Evolutionary conservation across 2,797 vertebrate genomes (phyloP).

Genomic region (Arremon aurantiirostris): DNA sequence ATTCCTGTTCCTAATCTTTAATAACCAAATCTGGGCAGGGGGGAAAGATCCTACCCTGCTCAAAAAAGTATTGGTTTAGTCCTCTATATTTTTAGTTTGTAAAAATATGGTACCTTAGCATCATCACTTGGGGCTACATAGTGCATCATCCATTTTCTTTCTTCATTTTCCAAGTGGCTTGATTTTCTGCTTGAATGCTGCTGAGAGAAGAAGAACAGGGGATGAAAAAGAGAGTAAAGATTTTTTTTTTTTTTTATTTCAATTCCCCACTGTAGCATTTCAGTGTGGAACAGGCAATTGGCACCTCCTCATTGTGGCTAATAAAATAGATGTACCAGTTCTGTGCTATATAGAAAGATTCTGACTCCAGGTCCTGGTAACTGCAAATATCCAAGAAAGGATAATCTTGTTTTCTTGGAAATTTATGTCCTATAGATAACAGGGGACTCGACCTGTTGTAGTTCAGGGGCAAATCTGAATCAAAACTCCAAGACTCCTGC

Average conservation of each 20-base stretch:
- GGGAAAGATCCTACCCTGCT: not conserved
- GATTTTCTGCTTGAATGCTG: slow-evolving; percentile 9
- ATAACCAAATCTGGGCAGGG: not conserved
- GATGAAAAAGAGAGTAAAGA: not conserved
- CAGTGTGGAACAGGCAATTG: not conserved
- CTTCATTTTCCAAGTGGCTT: not conserved
- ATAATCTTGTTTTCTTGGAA: not conserved
- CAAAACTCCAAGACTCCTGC: not conserved
- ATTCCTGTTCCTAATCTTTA: not conserved
- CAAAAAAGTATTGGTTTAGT: not conserved
- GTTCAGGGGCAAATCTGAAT: not conserved
- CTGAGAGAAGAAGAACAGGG: not conserved
- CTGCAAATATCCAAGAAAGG: not conserved
- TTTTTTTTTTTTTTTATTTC: not conserved
- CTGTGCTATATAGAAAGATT: not conserved
- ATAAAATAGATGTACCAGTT: not conserved
- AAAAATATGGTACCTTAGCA: slow-evolving; percentile 32
- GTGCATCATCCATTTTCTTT: not conserved
- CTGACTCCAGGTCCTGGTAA: not conserved
- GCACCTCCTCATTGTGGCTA: not conserved
- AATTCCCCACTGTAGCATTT: not conserved
- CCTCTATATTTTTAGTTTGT: not conserved
- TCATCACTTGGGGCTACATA: fast-evolving
- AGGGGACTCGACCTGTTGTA: not conserved
- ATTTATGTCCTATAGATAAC: not conserved